Base-by-base conservation (phyloP, 2,888 invertebrate genomes). In the Dolomedes plantarius region DNA sequence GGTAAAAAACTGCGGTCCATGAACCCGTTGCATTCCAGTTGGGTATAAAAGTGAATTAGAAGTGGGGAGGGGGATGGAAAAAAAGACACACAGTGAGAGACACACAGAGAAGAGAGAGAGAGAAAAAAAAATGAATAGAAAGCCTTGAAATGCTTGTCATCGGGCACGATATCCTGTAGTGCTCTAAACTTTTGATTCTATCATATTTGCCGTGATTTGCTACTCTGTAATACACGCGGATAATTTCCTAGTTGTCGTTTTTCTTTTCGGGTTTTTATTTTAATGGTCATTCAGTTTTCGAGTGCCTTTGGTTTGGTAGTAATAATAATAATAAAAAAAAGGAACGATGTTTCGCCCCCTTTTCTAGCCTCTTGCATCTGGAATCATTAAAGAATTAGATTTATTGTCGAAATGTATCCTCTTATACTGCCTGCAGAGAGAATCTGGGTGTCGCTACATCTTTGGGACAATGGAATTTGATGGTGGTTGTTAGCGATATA, bases 11-110 rank as follows among this genome's bases (percentile, higher is more conserved):
- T 46, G 68, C 76, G 82, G 82, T 82, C 82, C 64, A 75, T 82
- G 82, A 82, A 75, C 82, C 50, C 76, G 65, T 64, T 68, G 71
- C 82, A 82, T 82, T 82, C 82, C 76, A 76, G 74, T 81, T 69
- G 74, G 75, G 56, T 46, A 73, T 62, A 46, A 50, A 76, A 82
- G 39, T 64, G 76, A 71, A 68, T 74, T 68, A n/a, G 28, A 71
- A 56, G 29, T 6, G 31, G 31, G 31, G 31, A 64, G 31, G 31
- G 64, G n/a, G 64, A 65, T 32, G 29, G 39, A 19, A 19, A 23
- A 62, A 31, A 64, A n/a, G n/a, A n/a, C n/a, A n/a, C n/a, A 36
- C 23, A 27, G 32, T 28, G 68, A 64, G 41, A 39, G 29, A 23
- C n/a, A 5, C n/a, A 23, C 29, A 27, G 31, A n/a, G n/a, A 46